Evolutionary conservation across 2,797 vertebrate genomes (phyloP), one percentile per base, ranked within the genome.

Genomic region (Platyrinchus mystaceus): DNA sequence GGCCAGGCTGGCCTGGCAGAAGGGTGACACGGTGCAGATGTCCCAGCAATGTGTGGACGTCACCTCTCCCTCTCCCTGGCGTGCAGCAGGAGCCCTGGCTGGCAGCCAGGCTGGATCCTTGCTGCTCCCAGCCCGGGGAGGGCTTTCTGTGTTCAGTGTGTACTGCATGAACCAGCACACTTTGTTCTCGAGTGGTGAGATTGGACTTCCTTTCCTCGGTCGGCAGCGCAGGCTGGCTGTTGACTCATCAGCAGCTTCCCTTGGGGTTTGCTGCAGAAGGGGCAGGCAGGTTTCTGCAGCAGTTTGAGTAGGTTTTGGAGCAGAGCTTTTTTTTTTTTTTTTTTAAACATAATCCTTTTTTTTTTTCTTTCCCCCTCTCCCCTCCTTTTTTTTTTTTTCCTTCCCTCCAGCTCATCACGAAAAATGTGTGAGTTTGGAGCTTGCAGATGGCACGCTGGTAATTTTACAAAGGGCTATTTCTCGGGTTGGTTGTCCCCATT

Each of bases 201-300:
- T 91, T 87, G 79, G 84, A 89, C 91, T 96, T 93, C 91, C 94
- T 93, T 30, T 86, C 62, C 90, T 95, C 50, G 7, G 63, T 53
- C 37, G 37, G 90, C 71, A 12, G 39, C 7, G 68, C 84, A 83
- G 75, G 19, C 94, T 96, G 90, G 73, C 91, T 95, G 93, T 96
- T 96, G 96, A 96, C 93, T 96, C 94, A 95, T 90, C 93, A 50
- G 83, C 93, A 82, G 93, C 90, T 95, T 96, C 93, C 94, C 93
- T 76, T 89, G 95, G 94, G 95, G 90, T 96, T 94, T 94, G 85
- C 93, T 91, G 86, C 90, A 95, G 88, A 89, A 94, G 94, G 93
- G 81, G 90, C 91, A 87, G 90, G 96, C 80, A 74, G 84, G 83
- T 93, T 96, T 94, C 74, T 95, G 94, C 90, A 89, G 92, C 90